Evolutionary conservation across 2,888 invertebrate genomes (phyloP).

Genomic region (Trichopoda pennipes): DNA sequence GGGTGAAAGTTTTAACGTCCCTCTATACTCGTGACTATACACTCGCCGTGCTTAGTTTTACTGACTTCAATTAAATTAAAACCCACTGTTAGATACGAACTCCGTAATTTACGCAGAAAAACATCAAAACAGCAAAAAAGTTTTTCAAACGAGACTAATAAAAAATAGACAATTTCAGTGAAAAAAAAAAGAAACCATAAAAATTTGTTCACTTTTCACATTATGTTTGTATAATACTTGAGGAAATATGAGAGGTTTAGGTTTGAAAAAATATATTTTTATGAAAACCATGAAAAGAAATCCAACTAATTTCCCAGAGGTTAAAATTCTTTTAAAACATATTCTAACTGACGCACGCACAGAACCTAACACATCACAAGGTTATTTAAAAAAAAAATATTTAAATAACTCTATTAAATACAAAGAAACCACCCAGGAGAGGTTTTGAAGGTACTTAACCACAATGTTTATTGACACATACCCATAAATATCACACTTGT

Average conservation of each 20-base stretch:
- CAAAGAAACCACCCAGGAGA: neutral
- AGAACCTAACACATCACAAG: neutral
- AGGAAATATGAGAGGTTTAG: constrained; percentile 34
- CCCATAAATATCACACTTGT: constrained; percentile 9
- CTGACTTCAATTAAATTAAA: neutral
- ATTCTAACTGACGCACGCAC: constrained; percentile 11
- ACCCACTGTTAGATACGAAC: neutral
- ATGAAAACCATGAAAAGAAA: constrained; percentile 14
- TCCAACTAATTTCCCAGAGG: constrained; percentile 65
- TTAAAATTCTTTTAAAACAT: constrained; percentile 46
- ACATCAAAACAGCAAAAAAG: constrained; percentile 30
- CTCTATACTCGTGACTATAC: too few relatives aligned
- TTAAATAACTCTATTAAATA: constrained; percentile 9
- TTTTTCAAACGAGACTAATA: constrained; percentile 27
- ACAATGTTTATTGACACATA: constrained; percentile 28
- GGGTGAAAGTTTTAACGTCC: too few relatives aligned
- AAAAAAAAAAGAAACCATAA: neutral
- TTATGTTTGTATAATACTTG: constrained; percentile 58
- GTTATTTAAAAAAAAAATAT: constrained; percentile 20
- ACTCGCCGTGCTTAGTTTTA: too few relatives aligned
- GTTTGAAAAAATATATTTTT: constrained; percentile 24
- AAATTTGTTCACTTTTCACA: constrained; percentile 23
- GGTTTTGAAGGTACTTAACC: constrained; percentile 9
- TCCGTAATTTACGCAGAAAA: neutral
- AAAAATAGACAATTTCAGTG: constrained; percentile 36